Base-by-base conservation (phyloP, 2,888 invertebrate genomes). In the Caenorhabditis angaria region DNA sequence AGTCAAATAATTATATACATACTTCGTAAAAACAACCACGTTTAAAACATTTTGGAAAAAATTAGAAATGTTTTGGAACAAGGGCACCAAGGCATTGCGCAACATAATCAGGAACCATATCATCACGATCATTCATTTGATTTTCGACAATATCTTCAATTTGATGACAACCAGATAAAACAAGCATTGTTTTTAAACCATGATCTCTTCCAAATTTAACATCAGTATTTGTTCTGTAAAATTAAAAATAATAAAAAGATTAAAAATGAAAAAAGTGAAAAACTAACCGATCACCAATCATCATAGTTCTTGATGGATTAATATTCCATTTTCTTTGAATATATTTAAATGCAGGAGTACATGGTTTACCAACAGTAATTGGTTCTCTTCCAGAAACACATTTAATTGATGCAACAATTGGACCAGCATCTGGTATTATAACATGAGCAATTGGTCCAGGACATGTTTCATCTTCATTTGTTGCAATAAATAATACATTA, bases 391-490 rank as follows among this genome's bases (percentile, higher is more conserved):
- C 92, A 0, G 94, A 91, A 80, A 93, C 93, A 12, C 93, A 93
- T 88, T 93, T 92, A 12, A 97, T 92, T 18, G 94, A 93, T 67
- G 91, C 91, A 0, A 97, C 94, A 68, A 97, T 91, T 64, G 93
- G 92, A 0, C 97, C 85, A 24, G 86, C 86, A 89, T 93, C 92
- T 68, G 93, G 92, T 68, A 92, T 90, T 24, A 90, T 88, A 18
- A 90, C 81, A 56, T 87, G 83, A 25, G 82, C 88, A 65, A 88
- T 88, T 67, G 88, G 89, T 47, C 84, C 83, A 0, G 94, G 94
- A 86, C 93, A 94, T 68, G 93, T 91, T 87, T 94, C 94, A 89
- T 97, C 97, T 0, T 93, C 94, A 88, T 97, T 97, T 6, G 97
- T 95, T 0, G 93, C 97, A 65, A 97, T 90, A 87, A 95, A 97